Base-by-base conservation (phyloP, 2,888 invertebrate genomes). In the Noctua pronuba region DNA sequence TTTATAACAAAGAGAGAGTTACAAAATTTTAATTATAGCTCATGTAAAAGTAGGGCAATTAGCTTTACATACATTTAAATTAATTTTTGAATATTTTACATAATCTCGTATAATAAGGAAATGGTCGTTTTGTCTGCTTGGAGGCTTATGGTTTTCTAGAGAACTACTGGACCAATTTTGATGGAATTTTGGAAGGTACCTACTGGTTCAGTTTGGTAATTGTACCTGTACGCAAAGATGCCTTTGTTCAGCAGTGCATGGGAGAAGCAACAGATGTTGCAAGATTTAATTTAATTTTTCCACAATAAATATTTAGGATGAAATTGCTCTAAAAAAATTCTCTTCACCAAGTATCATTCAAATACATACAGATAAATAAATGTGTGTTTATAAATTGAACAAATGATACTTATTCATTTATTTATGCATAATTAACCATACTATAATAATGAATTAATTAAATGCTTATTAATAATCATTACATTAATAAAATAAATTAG, bases 1-100 rank as follows among this genome's bases (percentile, higher is more conserved):
- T 82, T 75, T 64, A 62, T 38, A 82, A 77, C 71, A 70, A 73
- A 87, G 88, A 87, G 88, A 88, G 76, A 88, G 88, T 84, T 87
- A 84, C 80, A 73, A 84, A 69, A 86, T 80, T 70, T 76, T 82
- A 84, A 83, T 88, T 79, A 81, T n/a, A 73, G 38, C 65, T 64
- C n/a, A 18, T 21, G 73, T 77, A 83, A 88, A 88, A 88, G 82
- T 88, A 73, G 82, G 82, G 31, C 70, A 88, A 88, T 87, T 87
- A 87, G 55, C 66, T 76, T 70, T 52, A 38, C 64, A 64, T 60
- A 78, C 70, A 75, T 69, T 73, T 83, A 81, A 84, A 85, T 83
- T 77, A 85, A 74, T 77, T 68, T 76, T 72, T 82, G 62, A 79
- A 76, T 76, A 44, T 67, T 84, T 84, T 52, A 60, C 75, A 74